Conservation (phyloP, 2,888 invertebrate species). For the Zygaena filipendulae region DNA sequence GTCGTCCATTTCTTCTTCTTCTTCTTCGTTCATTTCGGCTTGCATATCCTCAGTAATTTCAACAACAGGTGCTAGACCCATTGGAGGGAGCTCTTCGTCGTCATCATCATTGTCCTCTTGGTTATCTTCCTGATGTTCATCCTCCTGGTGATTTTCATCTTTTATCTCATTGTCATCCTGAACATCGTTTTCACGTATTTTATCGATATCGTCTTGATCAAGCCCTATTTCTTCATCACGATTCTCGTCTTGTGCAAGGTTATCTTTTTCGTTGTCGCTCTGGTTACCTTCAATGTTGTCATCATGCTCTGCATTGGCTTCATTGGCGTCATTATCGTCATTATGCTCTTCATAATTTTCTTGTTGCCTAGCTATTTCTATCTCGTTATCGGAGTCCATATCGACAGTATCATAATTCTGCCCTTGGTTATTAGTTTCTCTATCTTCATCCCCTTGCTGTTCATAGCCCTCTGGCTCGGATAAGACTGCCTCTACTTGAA, state of each 20-base stretch:
- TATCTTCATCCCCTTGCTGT: constrained; percentile 29
- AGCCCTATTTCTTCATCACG: constrained; percentile 26
- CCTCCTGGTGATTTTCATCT: constrained; percentile 20
- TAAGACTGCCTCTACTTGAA: constrained; percentile 60
- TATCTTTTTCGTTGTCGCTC: constrained; percentile 32
- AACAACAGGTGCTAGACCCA: constrained; percentile 43
- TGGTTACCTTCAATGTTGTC: constrained; percentile 27
- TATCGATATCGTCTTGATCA: constrained; percentile 25
- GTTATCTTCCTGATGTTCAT: constrained; percentile 19
- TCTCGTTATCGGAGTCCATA: constrained; percentile 62
- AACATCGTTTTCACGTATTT: constrained; percentile 21
- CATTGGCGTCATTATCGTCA: constrained; percentile 25
- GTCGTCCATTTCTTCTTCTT: constrained; percentile 36
- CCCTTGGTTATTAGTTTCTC: constrained; percentile 35
- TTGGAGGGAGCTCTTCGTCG: constrained; percentile 42
- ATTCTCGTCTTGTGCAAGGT: constrained; percentile 21
- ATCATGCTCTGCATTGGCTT: constrained; percentile 24
- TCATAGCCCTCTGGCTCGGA: constrained; percentile 53
- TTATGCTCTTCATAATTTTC: constrained; percentile 27
- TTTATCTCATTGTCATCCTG: constrained; percentile 21
- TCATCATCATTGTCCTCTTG: constrained; percentile 34
- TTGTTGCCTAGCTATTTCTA: constrained; percentile 53
- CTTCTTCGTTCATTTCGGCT: constrained; percentile 45
- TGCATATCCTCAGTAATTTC: constrained; percentile 59
- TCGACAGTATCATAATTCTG: constrained; percentile 58